phyloP scores from a whole-genome alignment of 2,797 vertebrate genomes.

The Pogoniulus pusillus region DNA sequence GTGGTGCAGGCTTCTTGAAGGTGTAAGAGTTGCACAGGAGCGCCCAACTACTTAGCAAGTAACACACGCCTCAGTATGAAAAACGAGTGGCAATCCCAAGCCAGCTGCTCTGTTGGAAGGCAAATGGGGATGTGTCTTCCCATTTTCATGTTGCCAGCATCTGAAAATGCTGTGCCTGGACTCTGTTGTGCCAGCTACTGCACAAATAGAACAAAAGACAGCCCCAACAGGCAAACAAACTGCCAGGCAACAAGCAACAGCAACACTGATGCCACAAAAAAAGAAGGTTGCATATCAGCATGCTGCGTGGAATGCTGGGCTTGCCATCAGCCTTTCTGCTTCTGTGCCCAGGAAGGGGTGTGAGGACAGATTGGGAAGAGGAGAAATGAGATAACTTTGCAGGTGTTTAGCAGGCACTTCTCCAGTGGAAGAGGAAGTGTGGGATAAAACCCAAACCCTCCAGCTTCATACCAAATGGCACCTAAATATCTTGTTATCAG shows the following conservation, averaged over 20 bases:
- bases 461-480: accelerated
- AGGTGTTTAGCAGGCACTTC: neutral
- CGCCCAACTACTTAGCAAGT: neutral
- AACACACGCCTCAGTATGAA: accelerated
- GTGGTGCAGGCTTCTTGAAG: neutral
- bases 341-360: accelerated
- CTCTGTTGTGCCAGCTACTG: neutral
- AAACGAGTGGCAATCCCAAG: neutral
- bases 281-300: neutral
- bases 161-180: neutral
- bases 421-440: neutral
- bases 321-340: neutral
- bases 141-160: neutral
- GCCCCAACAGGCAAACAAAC: neutral
- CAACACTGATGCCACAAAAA: accelerated
- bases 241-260: neutral
- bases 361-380: neutral
- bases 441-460: neutral
- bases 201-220: neutral
- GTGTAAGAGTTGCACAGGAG: neutral
- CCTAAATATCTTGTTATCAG: neutral
- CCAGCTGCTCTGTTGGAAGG: neutral
- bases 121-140: neutral
- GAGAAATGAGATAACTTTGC: neutral
- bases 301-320: neutral